Base-by-base conservation (phyloP, 2,888 invertebrate species). In the Chalcosyrphus nemorum region DNA sequence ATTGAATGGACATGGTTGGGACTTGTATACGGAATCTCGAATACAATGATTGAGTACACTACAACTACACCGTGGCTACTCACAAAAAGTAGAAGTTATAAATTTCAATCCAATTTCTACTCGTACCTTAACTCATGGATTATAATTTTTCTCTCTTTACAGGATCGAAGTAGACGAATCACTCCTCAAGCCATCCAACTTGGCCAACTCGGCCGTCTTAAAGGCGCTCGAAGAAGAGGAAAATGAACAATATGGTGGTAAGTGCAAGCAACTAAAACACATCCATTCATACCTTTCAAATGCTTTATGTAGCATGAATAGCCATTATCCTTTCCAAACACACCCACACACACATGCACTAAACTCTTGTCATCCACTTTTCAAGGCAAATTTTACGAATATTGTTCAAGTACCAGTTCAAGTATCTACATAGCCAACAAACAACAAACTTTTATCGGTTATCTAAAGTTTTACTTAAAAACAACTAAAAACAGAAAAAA, bases 171-270 rank as follows among this genome's bases (percentile, higher is more conserved):
- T 96, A 92, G 94, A 94, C 90, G 94, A 95, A 86, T 93, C 94
- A 87, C 92, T 89, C 63, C 52, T 88, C 57, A 96, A 96, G 90
- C 96, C 96, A 77, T 92, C 94, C 59, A 96, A 97, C 92, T 93
- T 97, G 88, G 96, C 96, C 89, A 96, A 96, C 92, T 97, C 97
- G 57, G 96, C 96, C 56, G 97, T 97, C 70, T 92, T 97, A 87
- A 94, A 95, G 86, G 96, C 97, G 94, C 93, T 97, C 81, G 96
- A 96, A 90, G 97, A 97, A 90, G 96, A 97, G 91, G 96, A 96
- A 90, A 92, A 93, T 87, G 93, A 94, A 88, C 94, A 94, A 90
- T 93, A 93, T 89, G 90, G 93, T 93, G 88, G 92, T 92, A 89
- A 94, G 95, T 95, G n/a, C n/a, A 13, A 4, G 13, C n/a, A 2